Evolutionary conservation across 1,140 invertebrate species (phyloP), one percentile per base, ranked within the genome.

Genomic region (Chironomus tepperi): DNA sequence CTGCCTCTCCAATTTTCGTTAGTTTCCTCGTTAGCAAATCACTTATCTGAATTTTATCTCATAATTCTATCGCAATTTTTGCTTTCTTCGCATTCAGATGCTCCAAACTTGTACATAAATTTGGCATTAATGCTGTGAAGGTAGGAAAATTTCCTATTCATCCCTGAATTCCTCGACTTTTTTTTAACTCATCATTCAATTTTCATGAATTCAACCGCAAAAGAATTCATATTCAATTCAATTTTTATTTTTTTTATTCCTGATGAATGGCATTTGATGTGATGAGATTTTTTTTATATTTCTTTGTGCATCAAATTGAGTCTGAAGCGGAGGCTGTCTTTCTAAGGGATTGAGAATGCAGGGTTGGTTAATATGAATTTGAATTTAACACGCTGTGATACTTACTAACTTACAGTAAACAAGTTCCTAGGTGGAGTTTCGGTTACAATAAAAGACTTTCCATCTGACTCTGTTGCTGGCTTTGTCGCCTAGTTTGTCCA

Each of bases 1-100:
- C 24, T 34, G 24, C 24, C 24, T 34, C 18, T 19, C 12, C 18
- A 19, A 21, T 10, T 70, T 70, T 21, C 65, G 65, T 70, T 70
- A 70, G 65, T 70, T 70, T 70, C 18, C 65, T 70, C 65, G 65
- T 70, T 70, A 70, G 65, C 16, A 70, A 70, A 70, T 70, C 65
- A 70, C 65, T 70, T 19, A 70, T 70, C 15, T n/a, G n/a, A n/a
- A n/a, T n/a, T n/a, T n/a, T n/a, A n/a, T n/a, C n/a, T n/a, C n/a
- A n/a, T n/a, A n/a, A n/a, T n/a, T n/a, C n/a, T 18, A 6, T 70
- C 65, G n/a, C 9, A 57, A 57, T 57, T 57, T n/a, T 57, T 57
- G 9, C 47, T 12, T 57, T 57, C 9, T 57, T 57, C 9, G 9
- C n/a, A 10, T 18, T 70, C 16, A 70, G 19, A 18, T 70, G 16